Base-by-base conservation (phyloP, 2,888 invertebrate genomes). In the Nineta flava region DNA sequence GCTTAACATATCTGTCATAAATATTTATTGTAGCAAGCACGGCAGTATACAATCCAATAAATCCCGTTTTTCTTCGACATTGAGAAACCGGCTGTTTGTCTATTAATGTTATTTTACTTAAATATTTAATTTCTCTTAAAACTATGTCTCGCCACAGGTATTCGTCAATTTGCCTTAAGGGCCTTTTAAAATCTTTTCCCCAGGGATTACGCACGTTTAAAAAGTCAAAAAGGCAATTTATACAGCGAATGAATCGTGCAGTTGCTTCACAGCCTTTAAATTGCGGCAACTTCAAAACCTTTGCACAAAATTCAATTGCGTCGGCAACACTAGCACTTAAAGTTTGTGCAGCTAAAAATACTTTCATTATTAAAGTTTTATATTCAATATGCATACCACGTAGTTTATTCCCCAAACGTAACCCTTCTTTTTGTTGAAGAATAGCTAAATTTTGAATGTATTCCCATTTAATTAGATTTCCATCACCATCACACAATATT, bases 191-290 rank as follows among this genome's bases (percentile, higher is more conserved):
- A n/a, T 54, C 56, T 44, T 50, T 54, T 9, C 53, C 54, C 48
- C 49, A 58, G 15, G 53, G 53, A 51, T 54, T 58, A 34, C 57
- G 31, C 2, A 52, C 52, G 51, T 59, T 57, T 12, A 58, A 42
- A n/a, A 55, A 49, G 34, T 58, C 59, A 50, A 59, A 58, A n/a
- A 56, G 17, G 46, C 47, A 51, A 48, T 55, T 52, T 12, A 57
- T 49, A 19, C 21, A 53, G 46, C 52, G 17, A 21, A 58, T 51
- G 52, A 58, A 57, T 43, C 52, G n/a, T 9, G 56, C 49, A 10
- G 57, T 59, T 15, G 52, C 54, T 17, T 52, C 54, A 43, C 51
- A 49, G 13, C 50, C 51, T 49, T 52, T 35, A 19, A 53, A 57
- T n/a, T 47, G 15, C 15, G 15, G 9, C 2, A 47, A 10, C n/a